Evolutionary conservation across 2,888 invertebrate genomes (phyloP), one percentile per base, ranked within the genome.

Genomic region (Ctenicera cuprea): DNA sequence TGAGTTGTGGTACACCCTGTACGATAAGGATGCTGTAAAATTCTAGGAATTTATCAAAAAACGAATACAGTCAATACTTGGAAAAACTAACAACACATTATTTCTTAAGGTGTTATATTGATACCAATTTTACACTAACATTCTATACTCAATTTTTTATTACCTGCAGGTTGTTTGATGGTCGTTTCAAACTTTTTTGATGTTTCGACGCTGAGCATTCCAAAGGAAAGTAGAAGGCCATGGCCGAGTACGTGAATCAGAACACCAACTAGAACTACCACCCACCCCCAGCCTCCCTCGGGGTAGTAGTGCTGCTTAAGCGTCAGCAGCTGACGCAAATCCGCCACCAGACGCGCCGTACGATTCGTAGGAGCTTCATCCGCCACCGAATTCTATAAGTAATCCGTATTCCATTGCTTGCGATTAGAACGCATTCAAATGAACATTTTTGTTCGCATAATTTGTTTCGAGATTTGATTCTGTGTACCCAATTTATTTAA

Each of bases 201-300:
- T 38, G 86, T 83, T 77, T 87, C 87, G 83, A 88, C 74, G 80
- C 88, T 85, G 71, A 89, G 84, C 37, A 88, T 83, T 30, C 88
- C 89, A 33, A 89, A 88, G n/a, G 92, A 91, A 45, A 92, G 90
- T 79, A 95, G 93, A 78, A 94, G 87, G 0, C 95, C 95, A 82
- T 94, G 93, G 18, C 93, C 91, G 38, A 96, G 87, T 37, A 94
- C 88, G 85, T 95, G 94, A 41, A 92, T 94, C 22, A 94, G 86
- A 20, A 94, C 90, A 16, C 93, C 94, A 26, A 92, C 93, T 16
- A 90, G 88, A 0, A 94, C 90, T 64, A 95, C 92, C 65, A 94
- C 91, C 94, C 95, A 96, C 5, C 95, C 96, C 95, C 95, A 95
- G 0, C 95, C 95, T 7, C 95, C 95, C 87, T 95, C 95, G 37